Evolutionary conservation across 2,797 vertebrate species (phyloP), one percentile per base, ranked within the genome.

Genomic region (Myotis planiceps): DNA sequence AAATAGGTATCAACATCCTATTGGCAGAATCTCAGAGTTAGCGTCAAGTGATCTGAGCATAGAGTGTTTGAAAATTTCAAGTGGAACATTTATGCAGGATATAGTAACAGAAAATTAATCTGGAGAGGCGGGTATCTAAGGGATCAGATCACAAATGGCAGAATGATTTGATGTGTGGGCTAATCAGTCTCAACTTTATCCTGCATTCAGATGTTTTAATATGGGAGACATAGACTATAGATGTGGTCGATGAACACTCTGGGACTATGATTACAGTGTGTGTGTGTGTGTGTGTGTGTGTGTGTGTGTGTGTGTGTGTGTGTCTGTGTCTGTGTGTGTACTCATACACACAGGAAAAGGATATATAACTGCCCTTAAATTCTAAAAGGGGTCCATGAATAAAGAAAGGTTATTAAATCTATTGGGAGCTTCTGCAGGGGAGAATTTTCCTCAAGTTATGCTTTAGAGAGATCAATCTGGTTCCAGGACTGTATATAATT

Each of bases 21-120:
- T 13, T 47, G n/a, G 6, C 29, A 85, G 63, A 95, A 85, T 69
- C 69, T 95, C 14, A 76, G 58, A 45, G n/a, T 93, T 47, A 71
- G 53, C 34, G 80, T 88, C 23, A 82, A 88, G 2, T n/a, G 47
- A 27, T 88, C 92, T 88, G 5, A 72, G 29, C 6, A 87, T 0
- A 63, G 5, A 76, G 29, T 84, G 29, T 49, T 53, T 55, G 14
- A 93, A 84, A 97, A 90, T 89, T 78, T 91, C 51, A 89, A 89
- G 37, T 66, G 15, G 58, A 94, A 94, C 76, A 32, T 60, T 88
- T 65, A 53, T 45, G 8, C 2, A 90, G 32, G 39, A 60, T 25
- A 86, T 0, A 60, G 34, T 27, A 60, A 29, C 47, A 45, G 15
- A 18, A 94, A 66, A 79, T 88, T 74, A 76, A 83, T 49, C 39